A percentile compares a stretch with the other conserved stretches of the same genome.
Conservation (phyloP, 1,140 invertebrate genomes). For the Mya arenaria region DNA sequence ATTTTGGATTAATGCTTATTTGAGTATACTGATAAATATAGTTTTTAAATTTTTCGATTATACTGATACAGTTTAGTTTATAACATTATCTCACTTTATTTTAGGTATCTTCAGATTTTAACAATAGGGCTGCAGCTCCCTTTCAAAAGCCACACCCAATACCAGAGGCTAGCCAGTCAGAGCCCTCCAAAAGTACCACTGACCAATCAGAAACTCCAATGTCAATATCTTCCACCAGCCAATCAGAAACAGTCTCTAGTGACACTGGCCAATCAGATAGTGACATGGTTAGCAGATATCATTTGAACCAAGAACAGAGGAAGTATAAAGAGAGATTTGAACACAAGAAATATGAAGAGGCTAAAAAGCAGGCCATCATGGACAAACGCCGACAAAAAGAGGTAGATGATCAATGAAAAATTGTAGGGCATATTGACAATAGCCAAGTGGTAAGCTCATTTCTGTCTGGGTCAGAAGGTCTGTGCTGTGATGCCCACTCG, state of each 20-base stretch:
- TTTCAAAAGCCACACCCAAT: constrained; percentile 44
- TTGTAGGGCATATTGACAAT: too few relatives aligned
- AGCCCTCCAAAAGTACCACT: neutral
- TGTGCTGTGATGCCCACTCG: too few relatives aligned
- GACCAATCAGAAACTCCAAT: constrained; percentile 45
- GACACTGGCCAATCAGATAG: constrained; percentile 53
- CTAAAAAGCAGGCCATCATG: constrained; percentile 64
- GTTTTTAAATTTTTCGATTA: too few relatives aligned
- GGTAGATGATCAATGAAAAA: too few relatives aligned
- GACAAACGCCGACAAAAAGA: constrained; percentile 72
- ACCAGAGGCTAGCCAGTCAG: too few relatives aligned
- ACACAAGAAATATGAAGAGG: constrained; percentile 70
- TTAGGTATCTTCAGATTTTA: constrained; percentile 51
- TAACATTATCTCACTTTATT: too few relatives aligned
- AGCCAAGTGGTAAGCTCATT: too few relatives aligned
- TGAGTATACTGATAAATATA: too few relatives aligned
- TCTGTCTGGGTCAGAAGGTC: too few relatives aligned
- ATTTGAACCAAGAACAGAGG: constrained; percentile 70
- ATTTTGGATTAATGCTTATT: too few relatives aligned
- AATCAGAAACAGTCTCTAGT: neutral
- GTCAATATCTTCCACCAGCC: neutral
- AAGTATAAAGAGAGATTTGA: constrained; percentile 70
- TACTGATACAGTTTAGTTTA: too few relatives aligned
- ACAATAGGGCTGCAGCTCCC: neutral
- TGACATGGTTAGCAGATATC: constrained; percentile 69